Evolutionary conservation across 1,140 invertebrate species (phyloP).

Genomic region (Trichomalopsis sarcophagae): DNA sequence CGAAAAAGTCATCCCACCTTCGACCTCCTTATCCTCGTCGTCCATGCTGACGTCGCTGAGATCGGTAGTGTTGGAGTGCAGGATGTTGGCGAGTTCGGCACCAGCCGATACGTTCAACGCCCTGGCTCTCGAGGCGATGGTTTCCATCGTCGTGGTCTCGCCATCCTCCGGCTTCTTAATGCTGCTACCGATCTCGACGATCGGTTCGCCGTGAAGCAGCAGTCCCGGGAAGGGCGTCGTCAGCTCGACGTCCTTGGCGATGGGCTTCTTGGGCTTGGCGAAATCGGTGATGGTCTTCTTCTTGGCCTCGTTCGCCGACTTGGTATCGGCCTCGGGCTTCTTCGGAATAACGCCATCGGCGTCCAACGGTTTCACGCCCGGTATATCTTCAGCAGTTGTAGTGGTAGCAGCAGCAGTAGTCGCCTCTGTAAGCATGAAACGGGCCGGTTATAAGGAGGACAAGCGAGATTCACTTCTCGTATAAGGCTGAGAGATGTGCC

Average conservation of each 20-base stretch:
- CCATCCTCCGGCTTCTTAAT: background rate
- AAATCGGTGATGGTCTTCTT: conserved; percentile 64
- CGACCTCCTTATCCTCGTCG: conserved; percentile 77
- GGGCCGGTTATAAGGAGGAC: background rate
- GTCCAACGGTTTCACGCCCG: conserved; percentile 58
- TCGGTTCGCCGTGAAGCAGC: conserved; percentile 59
- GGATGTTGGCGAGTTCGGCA: conserved; percentile 67
- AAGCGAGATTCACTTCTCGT: background rate
- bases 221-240: conserved; percentile 27
- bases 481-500: too few species aligned
- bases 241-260: conserved; percentile 59
- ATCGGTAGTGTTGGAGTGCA: conserved; percentile 74
- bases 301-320: conserved; percentile 61
- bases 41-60: conserved; percentile 83
- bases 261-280: conserved; percentile 63
- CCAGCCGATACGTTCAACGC: conserved; percentile 67
- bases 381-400: conserved; percentile 48
- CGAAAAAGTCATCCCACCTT: conserved; percentile 59
- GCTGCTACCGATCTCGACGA: conserved; percentile 39
- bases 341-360: conserved; percentile 22
- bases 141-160: conserved; percentile 44
- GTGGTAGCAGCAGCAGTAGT: background rate
- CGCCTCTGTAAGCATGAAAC: conserved; percentile 23
- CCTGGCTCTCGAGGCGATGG: conserved; percentile 60
- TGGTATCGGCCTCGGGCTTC: conserved; percentile 52